These are phyloP conservation scores for Caenorhabditis japonica DNA, from an alignment of 2,888 invertebrate genomes.

Conservation along the genomic window DNA sequence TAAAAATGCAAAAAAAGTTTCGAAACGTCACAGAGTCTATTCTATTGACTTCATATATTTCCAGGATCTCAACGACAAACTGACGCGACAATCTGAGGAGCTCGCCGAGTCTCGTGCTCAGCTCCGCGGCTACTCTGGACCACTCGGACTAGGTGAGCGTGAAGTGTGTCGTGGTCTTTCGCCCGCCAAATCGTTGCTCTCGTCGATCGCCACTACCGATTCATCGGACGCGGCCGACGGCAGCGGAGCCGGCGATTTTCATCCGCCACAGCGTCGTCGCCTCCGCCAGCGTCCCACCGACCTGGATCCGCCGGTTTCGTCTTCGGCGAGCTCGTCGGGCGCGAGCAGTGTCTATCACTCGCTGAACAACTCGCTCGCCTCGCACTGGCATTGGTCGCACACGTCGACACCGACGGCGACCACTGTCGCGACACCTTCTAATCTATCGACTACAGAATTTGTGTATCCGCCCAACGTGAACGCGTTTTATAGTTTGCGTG, in stretches of 20 bases:
- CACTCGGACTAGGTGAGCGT: constrained; percentile 58
- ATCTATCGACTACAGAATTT: constrained; percentile 12
- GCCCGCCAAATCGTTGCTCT: constrained; percentile 51
- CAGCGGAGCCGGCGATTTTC: constrained; percentile 5
- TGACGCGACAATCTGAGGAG: constrained; percentile 69
- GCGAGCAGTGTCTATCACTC: constrained; percentile 42
- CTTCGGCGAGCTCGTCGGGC: constrained; percentile 23
- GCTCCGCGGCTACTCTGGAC: constrained; percentile 67
- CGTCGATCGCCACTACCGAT: constrained; percentile 36
- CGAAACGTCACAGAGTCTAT: background rate
- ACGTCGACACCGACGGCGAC: constrained; percentile 15
- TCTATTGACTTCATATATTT: background rate
- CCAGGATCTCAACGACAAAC: constrained; percentile 70
- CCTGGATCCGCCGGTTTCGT: constrained; percentile 19
- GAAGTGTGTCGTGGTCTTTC: constrained; percentile 44
- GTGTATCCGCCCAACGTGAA: constrained; percentile 49
- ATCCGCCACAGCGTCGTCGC: constrained; percentile 1
- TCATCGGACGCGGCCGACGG: constrained; percentile 38
- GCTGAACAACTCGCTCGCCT: constrained; percentile 29
- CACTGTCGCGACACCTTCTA: constrained; percentile 8
- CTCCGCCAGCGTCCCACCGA: constrained; percentile 5
- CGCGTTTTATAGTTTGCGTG: constrained; percentile 40
- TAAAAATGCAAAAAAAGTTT: too few relatives aligned
- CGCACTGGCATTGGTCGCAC: constrained; percentile 50
- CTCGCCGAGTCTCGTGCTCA: constrained; percentile 69